Base-by-base conservation (phyloP, 2,113 vertebrate genomes). In the Pseudonaja textilis region DNA sequence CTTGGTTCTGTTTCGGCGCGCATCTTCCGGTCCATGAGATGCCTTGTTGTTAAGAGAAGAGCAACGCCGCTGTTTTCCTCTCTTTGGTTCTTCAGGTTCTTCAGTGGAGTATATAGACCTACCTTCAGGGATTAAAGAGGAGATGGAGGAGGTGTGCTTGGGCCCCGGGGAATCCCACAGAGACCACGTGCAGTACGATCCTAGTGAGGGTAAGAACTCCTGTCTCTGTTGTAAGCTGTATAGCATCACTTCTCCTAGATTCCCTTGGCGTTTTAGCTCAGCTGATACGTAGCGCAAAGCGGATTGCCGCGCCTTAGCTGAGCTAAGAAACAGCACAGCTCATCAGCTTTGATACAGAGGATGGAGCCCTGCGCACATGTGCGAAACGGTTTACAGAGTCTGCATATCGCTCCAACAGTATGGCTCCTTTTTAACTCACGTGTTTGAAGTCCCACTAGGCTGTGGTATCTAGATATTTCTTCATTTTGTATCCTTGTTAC, bases 401-500 rank as follows among this genome's bases (percentile, higher is more conserved):
- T 0, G 5, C 29, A 5, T 34, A 16, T 34, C 12, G 4, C 14
- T 29, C 14, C 64, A 34, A 16, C 64, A 11, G 16, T n/a, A 26
- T 25, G 12, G 10, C 4, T n/a, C 26, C 29, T n/a, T n/a, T 69
- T 16, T n/a, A n/a, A 12, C 11, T 69, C 69, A 81, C 16, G 34
- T 39, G 34, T 20, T 81, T 22, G 6, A 42, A 22, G 34, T 10
- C 16, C 74, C 22, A 18, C 34, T 22, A 3, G 69, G 69, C 69
- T 81, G 34, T 20, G 16, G 74, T 22, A 16, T 6, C 12, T 22
- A 42, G 18, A 39, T 9, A 39, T 3, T 81, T 22, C 34, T 81
- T 39, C 5, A 22, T 39, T 39, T 81, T 1, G 8, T 18, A 22
- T 22, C 0, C 0, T 39, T 9, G 18, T 9, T 7, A 16, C 12